phyloP scores from a whole-genome alignment of 2,113 vertebrate genomes.

The human (Homo sapiens) region DNA sequence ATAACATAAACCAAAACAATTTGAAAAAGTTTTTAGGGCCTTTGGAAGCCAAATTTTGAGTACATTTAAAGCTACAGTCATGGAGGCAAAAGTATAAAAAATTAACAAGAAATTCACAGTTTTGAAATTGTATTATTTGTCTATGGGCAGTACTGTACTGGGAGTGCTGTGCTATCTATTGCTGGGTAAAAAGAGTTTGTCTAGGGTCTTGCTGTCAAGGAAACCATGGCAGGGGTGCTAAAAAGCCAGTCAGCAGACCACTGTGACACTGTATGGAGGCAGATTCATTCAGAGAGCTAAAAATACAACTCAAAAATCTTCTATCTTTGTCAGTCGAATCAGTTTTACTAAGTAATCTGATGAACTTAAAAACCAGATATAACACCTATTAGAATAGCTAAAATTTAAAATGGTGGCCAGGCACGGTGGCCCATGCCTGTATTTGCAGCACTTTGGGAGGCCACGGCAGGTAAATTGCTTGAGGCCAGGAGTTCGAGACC shows the following conservation, averaged over 20 bases:
- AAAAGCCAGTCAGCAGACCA: background rate
- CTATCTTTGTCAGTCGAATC: background rate
- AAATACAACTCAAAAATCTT: background rate
- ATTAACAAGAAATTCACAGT: background rate
- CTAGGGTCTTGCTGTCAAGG: background rate
- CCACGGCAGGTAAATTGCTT: too few relatives aligned
- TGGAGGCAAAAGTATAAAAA: background rate
- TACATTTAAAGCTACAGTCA: background rate
- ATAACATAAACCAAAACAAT: constrained; percentile 18
- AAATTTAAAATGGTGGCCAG: background rate
- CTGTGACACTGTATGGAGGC: background rate
- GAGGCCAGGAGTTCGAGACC: too few relatives aligned
- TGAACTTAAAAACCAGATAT: constrained; percentile 22
- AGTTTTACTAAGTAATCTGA: constrained; percentile 26
- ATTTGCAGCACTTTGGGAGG: too few relatives aligned
- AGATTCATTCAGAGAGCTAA: background rate
- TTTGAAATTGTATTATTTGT: background rate
- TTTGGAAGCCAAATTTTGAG: background rate
- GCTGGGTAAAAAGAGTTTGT: background rate
- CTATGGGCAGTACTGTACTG: background rate
- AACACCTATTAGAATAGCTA: background rate
- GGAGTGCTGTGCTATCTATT: background rate
- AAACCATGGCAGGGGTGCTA: background rate
- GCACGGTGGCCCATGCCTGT: too few relatives aligned
- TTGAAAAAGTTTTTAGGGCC: background rate